Conservation (phyloP, 2,797 vertebrate genomes). For the Lithobates pipiens region DNA sequence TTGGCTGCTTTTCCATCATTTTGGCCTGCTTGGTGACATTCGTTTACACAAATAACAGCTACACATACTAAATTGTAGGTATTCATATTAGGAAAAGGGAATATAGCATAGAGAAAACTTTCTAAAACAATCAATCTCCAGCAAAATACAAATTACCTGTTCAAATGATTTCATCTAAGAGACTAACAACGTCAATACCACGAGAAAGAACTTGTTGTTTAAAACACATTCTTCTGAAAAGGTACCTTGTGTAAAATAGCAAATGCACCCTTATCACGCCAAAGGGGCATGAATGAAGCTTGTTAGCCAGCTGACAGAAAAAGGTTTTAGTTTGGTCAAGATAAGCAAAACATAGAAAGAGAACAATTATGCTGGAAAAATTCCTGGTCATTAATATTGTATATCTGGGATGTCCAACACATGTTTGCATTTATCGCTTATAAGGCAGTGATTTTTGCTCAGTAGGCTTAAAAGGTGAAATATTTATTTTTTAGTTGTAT, state of each 20-base stretch:
- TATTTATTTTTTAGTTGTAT: background rate
- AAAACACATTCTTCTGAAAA: constrained; percentile 22
- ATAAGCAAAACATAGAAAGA: background rate
- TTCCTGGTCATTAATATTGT: background rate
- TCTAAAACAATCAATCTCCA: constrained; percentile 1
- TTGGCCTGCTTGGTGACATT: constrained; percentile 52
- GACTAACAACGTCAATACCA: constrained; percentile 11
- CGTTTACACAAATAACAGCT: constrained; percentile 55
- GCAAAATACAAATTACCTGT: constrained; percentile 24
- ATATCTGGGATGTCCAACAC: constrained; percentile 25
- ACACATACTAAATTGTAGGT: constrained; percentile 51
- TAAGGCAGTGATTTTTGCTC: background rate
- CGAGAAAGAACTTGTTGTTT: background rate
- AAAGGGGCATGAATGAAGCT: background rate
- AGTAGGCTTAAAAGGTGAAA: background rate
- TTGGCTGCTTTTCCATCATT: constrained; percentile 8
- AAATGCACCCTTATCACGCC: constrained; percentile 18
- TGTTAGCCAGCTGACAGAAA: constrained; percentile 2
- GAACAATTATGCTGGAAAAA: constrained; percentile 25
- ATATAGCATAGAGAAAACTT: constrained; percentile 19
- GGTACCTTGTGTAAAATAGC: constrained; percentile 18
- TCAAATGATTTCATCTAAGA: constrained; percentile 23
- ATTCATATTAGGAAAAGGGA: constrained; percentile 17
- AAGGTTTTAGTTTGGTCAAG: constrained; percentile 36
- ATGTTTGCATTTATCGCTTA: background rate